Evolutionary conservation across 2,113 vertebrate species (phyloP).

Genomic region (Pimephales promelas): DNA sequence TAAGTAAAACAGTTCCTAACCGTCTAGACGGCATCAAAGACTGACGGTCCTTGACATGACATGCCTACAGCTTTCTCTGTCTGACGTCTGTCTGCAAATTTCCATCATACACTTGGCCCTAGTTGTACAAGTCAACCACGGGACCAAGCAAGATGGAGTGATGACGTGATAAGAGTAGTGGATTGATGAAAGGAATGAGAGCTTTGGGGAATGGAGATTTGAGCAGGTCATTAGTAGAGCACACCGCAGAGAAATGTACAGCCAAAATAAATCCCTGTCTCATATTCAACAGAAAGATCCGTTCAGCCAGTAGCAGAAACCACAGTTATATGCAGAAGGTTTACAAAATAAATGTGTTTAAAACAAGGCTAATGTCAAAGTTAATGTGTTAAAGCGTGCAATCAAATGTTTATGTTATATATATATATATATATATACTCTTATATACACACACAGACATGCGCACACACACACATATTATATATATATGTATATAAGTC

Average conservation of each 20-base stretch:
- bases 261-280: neutral
- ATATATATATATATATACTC: too few relatives aligned
- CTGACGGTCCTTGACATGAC: conserved; percentile 1
- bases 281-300: neutral
- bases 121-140: conserved; percentile 28
- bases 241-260: conserved; percentile 20
- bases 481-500: too few relatives aligned
- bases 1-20: neutral
- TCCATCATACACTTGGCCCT: conserved; percentile 49
- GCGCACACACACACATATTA: too few relatives aligned
- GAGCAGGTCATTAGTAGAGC: conserved; percentile 39
- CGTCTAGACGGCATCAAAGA: conserved; percentile 45
- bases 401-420: neutral
- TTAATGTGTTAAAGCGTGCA: neutral
- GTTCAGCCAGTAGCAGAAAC: neutral
- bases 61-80: conserved; percentile 23
- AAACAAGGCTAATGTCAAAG: neutral
- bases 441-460: too few relatives aligned
- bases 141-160: conserved; percentile 36
- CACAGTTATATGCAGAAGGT: neutral
- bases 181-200: conserved; percentile 48
- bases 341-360: neutral
- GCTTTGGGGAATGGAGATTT: conserved; percentile 12
- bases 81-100: conserved; percentile 52
- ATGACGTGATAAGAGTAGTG: conserved; percentile 54